These are phyloP conservation scores for Nothoprocta perdicaria DNA, from an alignment of 2,113 vertebrate species.

Conservation along the genomic window DNA sequence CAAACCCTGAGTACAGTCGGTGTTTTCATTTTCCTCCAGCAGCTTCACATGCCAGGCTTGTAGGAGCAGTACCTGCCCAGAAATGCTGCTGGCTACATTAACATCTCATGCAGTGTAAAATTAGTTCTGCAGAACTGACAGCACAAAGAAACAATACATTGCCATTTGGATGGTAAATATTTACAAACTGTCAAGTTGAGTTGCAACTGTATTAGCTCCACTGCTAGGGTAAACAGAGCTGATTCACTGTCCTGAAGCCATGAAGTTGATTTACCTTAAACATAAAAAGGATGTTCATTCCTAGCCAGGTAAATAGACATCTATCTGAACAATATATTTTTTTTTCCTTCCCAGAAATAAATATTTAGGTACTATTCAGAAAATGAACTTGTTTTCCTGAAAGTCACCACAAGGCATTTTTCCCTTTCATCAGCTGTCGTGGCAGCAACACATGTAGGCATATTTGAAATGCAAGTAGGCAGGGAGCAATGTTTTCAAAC, in stretches of 20 bases:
- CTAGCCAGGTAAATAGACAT: not conserved
- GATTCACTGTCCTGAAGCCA: constrained; percentile 11
- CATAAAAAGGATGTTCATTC: not conserved
- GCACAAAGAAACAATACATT: constrained; percentile 9
- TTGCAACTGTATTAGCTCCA: not conserved
- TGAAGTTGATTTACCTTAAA: constrained; percentile 21
- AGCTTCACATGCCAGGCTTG: accelerated
- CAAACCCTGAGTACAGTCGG: not conserved
- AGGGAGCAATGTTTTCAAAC: not conserved
- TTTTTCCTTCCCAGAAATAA: not conserved
- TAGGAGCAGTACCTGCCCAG: not conserved
- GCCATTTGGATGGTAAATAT: constrained; percentile 24
- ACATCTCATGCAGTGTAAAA: not conserved
- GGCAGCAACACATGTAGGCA: not conserved
- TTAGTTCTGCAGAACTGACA: constrained; percentile 15
- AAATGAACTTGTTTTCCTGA: not conserved
- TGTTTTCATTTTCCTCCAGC: not conserved
- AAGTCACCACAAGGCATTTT: not conserved
- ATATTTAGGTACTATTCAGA: not conserved
- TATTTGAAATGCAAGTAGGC: not conserved
- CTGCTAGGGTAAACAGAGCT: not conserved
- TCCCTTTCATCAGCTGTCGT: not conserved
- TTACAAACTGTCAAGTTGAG: constrained; percentile 23
- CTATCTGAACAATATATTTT: not conserved
- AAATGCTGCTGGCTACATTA: not conserved